Base-by-base conservation (phyloP, 2,888 invertebrate species). In the Diarsia dahlii region DNA sequence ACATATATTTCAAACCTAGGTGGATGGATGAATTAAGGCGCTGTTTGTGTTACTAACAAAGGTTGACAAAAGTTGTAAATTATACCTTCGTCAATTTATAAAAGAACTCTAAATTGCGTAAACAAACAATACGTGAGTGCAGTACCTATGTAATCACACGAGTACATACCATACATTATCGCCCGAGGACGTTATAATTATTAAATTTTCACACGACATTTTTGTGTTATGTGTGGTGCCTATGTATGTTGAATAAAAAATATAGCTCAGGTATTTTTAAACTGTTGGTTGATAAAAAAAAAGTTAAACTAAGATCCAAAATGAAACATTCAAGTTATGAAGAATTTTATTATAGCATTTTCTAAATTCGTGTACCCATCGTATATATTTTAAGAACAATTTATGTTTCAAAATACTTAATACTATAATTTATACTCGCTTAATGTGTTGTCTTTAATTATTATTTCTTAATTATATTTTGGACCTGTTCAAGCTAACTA, bases 141-240 rank as follows among this genome's bases (percentile, higher is more conserved):
- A 46, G 23, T 12, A 20, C 28, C 6, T 23, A 23, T 28, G n/a
- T 60, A 60, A 50, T 76, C 28, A 66, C n/a, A 76, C 12, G 45
- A 74, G 18, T 65, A 39, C 75, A 60, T 62, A 23, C n/a, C n/a
- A 18, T 46, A 52, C n/a, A 48, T 54, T 56, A 63, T 39, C 20
- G 12, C 39, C 54, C 3, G 12, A 23, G 10, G 23, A 67, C 50
- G 75, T 60, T 45, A 66, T 45, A 23, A 34, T 23, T 50, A 64
- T 62, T 23, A 45, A 69, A 60, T 69, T 74, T 74, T 74, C 65
- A 69, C 46, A 65, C 20, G 23, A 62, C 20, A 28, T 68, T 60
- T 79, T 80, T 72, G 56, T 65, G 46, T 23, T 71, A 9, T 34
- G 15, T 5, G 8, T 18, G 15, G 20, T 63, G 58, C 39, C 28